phyloP scores from a whole-genome alignment of 2,797 vertebrate genomes.

The Poliocrania exsul region DNA sequence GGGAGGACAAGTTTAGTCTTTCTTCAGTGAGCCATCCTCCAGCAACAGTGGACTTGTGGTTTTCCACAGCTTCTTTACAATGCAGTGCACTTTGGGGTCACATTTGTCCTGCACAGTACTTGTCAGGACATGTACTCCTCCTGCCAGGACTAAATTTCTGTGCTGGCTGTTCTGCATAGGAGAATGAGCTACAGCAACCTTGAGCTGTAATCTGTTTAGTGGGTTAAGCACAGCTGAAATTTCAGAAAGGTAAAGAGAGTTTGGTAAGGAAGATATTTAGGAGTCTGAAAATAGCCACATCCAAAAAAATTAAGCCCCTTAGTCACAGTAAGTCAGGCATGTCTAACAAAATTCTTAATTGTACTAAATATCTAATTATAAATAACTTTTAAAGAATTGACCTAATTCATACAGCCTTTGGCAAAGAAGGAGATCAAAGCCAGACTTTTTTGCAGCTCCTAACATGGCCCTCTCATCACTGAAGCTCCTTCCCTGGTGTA shows the following conservation, averaged over 20 bases:
- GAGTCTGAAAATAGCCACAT: accelerated
- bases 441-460: background rate
- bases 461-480: background rate
- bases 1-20: background rate
- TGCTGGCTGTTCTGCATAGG: accelerated
- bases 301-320: background rate
- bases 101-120: background rate
- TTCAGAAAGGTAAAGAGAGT: background rate
- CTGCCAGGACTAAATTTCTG: background rate
- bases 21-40: accelerated
- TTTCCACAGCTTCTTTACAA: accelerated
- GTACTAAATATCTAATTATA: background rate
- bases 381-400: background rate
- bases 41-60: accelerated
- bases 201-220: background rate
- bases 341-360: background rate
- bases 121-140: background rate
- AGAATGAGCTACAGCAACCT: background rate
- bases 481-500: background rate
- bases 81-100: accelerated
- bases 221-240: background rate
- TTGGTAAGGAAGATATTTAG: background rate
- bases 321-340: background rate
- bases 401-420: background rate
- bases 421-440: background rate